Evolutionary conservation across 2,888 invertebrate genomes (phyloP), one percentile per base, ranked within the genome.

Genomic region (Selenia dentaria): DNA sequence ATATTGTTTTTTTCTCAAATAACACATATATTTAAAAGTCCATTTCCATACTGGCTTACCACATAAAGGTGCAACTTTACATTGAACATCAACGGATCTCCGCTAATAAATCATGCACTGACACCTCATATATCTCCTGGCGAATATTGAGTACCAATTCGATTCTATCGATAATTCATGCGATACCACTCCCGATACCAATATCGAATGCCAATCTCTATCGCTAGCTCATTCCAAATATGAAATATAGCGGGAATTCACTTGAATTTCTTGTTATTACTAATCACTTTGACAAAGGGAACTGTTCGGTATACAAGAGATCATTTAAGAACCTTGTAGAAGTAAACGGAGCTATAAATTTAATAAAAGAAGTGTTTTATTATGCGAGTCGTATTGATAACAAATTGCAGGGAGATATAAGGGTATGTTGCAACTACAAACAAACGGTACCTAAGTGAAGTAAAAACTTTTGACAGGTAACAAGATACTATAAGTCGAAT

Each of bases 101-200:
- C 65, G 63, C 66, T 67, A 70, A 86, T 87, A 87, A 85, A 87
- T 87, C 84, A 84, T 64, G 45, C 44, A 37, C 57, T 73, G 85
- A 80, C 86, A 84, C 76, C 70, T 78, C 77, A 78, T 86, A 83
- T 83, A 84, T 88, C 83, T 79, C 62, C 46, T 49, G 59, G 57
- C 57, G 64, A 69, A 82, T 79, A 79, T 76, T 79, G 75, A 74
- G 74, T 66, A 20, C 47, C 25, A 47, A 67, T 67, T 59, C 55
- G 55, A 57, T 58, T 50, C 48, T 48, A 56, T 49, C 54, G 38
- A 51, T 54, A 27, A 57, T 54, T 49, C 27, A 39, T 38, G 43
- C 39, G 51, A 52, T 52, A 48, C 54, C 51, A 34, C 50, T 43
- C 49, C 35, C 43, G 59, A 60, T 67, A 70, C 74, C 69, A 62